phyloP scores from a whole-genome alignment of 2,113 vertebrate species.

The Lepisosteus osseus region DNA sequence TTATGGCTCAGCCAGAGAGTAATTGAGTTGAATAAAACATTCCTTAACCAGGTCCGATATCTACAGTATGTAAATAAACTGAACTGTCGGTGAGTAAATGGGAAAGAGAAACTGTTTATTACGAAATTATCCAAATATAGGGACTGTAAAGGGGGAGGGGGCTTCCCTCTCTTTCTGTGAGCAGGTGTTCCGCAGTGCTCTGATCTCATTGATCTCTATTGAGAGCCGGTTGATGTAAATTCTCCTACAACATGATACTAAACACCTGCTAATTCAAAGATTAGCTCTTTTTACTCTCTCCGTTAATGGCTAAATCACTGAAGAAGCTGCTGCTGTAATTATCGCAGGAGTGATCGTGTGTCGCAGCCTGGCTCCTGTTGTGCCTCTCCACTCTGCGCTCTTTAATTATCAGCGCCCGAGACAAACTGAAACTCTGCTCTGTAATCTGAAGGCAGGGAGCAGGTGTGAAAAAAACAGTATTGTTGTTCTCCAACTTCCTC shows the following conservation, averaged over 20 bases:
- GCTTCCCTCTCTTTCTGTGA: neutral
- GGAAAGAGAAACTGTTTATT: too few relatives aligned
- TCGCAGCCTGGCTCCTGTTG: neutral
- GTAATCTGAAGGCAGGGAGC: too few relatives aligned
- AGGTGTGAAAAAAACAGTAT: too few relatives aligned
- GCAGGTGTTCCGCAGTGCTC: constrained; percentile 1
- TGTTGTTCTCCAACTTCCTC: too few relatives aligned
- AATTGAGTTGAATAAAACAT: too few relatives aligned
- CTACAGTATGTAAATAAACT: too few relatives aligned
- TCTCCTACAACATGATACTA: constrained; percentile 1
- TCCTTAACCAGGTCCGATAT: too few relatives aligned
- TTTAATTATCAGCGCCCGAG: neutral
- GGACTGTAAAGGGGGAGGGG: too few relatives aligned
- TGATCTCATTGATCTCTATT: constrained; percentile 2
- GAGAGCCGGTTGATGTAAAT: neutral
- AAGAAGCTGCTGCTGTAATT: constrained; percentile 13
- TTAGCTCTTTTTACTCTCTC: constrained; percentile 11
- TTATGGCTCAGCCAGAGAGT: too few relatives aligned
- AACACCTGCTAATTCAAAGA: constrained; percentile 18
- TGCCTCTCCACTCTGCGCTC: neutral
- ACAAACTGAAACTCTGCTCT: too few relatives aligned
- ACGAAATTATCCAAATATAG: too few relatives aligned
- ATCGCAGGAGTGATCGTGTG: constrained; percentile 6
- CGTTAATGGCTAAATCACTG: neutral
- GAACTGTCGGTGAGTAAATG: too few relatives aligned